Conservation (phyloP, 1,140 invertebrate species). For the Plodia interpunctella region DNA sequence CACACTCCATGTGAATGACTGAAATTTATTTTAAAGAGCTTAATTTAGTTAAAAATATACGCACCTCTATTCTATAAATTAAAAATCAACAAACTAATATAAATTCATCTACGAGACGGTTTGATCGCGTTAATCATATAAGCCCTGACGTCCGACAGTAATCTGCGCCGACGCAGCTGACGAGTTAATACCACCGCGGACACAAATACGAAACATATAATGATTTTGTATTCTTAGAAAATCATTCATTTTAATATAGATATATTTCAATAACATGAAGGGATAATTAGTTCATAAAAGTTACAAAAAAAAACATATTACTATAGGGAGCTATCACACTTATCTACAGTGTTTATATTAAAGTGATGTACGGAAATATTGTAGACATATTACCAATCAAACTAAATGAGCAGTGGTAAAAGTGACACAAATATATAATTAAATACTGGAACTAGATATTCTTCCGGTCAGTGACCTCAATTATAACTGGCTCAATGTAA, state of each 20-base stretch:
- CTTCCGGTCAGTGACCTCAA: background rate
- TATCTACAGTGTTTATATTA: background rate
- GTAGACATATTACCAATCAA: background rate
- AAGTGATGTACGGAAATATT: too few species aligned
- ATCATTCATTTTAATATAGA: too few species aligned
- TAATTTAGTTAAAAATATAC: too few species aligned
- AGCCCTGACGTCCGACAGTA: constrained; percentile 28
- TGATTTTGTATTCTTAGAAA: background rate
- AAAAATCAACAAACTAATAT: background rate
- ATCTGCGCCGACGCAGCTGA: background rate
- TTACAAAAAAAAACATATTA: too few species aligned
- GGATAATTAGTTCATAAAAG: too few species aligned
- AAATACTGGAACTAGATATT: background rate
- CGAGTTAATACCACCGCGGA: background rate
- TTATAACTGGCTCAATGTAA: background rate
- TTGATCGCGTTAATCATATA: background rate
- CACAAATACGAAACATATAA: background rate
- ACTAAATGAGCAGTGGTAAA: background rate
- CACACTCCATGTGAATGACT: too few species aligned
- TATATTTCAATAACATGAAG: too few species aligned
- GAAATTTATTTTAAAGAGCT: too few species aligned
- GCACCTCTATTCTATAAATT: too few species aligned
- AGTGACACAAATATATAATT: background rate
- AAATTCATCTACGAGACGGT: background rate
- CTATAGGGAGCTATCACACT: too few species aligned